phyloP scores from a whole-genome alignment of 2,113 vertebrate species.

The Thinocorus orbignyianus region DNA sequence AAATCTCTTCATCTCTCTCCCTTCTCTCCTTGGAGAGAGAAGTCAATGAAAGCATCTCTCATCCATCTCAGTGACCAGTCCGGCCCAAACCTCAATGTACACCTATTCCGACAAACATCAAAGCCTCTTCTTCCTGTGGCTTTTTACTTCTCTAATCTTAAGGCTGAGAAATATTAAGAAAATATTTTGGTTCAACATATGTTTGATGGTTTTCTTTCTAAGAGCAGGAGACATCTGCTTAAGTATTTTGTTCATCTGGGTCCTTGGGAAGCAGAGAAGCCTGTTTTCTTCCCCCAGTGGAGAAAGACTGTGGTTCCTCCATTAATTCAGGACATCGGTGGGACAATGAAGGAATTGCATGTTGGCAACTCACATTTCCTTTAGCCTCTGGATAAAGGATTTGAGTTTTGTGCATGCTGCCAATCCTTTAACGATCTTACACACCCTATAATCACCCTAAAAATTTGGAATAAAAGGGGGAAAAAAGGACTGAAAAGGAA shows the following conservation, averaged over 20 bases:
- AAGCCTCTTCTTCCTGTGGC: background rate
- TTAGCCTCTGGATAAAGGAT: conserved; percentile 70
- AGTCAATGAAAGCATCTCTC: background rate
- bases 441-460: conserved; percentile 68
- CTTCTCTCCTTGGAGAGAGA: background rate
- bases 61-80: background rate
- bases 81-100: background rate
- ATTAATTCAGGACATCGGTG: conserved; percentile 38
- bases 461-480: conserved; percentile 62
- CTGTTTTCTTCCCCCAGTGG: background rate
- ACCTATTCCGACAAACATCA: background rate
- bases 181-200: background rate
- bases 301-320: background rate
- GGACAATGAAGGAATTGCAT: conserved; percentile 49
- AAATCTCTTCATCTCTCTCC: background rate
- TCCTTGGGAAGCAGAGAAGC: background rate
- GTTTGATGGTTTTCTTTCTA: background rate
- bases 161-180: background rate
- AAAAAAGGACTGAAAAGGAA: conserved; percentile 41
- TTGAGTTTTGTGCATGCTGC: conserved; percentile 49
- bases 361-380: conserved; percentile 61
- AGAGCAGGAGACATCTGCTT: background rate
- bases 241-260: background rate
- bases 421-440: conserved; percentile 72
- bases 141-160: background rate